These are phyloP conservation scores for Lindbergichthys nudifrons DNA, from an alignment of 2,797 vertebrate genomes.

Conservation along the genomic window DNA sequence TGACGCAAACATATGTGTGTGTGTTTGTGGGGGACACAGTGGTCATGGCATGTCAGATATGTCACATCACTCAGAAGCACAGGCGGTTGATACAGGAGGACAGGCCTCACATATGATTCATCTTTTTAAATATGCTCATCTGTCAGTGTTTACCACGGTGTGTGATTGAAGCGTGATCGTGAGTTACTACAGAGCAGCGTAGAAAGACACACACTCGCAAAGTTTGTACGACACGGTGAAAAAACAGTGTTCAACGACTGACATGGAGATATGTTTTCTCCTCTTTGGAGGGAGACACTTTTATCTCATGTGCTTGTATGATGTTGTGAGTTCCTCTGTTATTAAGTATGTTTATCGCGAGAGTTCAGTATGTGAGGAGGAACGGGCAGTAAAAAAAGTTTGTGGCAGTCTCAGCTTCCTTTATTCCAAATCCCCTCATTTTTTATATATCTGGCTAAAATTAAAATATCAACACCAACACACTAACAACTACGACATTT, in stretches of 20 bases:
- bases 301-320: constrained; percentile 55
- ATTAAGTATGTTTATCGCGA: constrained; percentile 28
- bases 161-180: constrained; percentile 13
- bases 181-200: constrained; percentile 53
- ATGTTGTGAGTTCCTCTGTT: constrained; percentile 37
- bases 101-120: constrained; percentile 29
- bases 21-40: constrained; percentile 27
- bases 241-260: constrained; percentile 55
- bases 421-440: constrained; percentile 43
- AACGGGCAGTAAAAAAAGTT: constrained; percentile 11
- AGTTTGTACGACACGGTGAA: constrained; percentile 63
- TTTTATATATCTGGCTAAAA: constrained; percentile 62
- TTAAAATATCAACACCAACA: constrained; percentile 75
- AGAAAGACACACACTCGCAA: constrained; percentile 58
- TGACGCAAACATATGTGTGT: constrained; percentile 42
- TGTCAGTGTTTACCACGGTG: constrained; percentile 13
- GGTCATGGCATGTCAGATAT: constrained; percentile 56
- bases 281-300: constrained; percentile 68
- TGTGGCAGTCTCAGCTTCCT: constrained; percentile 41
- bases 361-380: constrained; percentile 10
- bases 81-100: constrained; percentile 43
- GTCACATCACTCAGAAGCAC: constrained; percentile 53
- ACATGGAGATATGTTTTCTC: constrained; percentile 57
- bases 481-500: constrained; percentile 72
- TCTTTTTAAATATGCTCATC: constrained; percentile 11